Evolutionary conservation across 2,888 invertebrate species (phyloP).

Genomic region (Neoitamus cyanurus): DNA sequence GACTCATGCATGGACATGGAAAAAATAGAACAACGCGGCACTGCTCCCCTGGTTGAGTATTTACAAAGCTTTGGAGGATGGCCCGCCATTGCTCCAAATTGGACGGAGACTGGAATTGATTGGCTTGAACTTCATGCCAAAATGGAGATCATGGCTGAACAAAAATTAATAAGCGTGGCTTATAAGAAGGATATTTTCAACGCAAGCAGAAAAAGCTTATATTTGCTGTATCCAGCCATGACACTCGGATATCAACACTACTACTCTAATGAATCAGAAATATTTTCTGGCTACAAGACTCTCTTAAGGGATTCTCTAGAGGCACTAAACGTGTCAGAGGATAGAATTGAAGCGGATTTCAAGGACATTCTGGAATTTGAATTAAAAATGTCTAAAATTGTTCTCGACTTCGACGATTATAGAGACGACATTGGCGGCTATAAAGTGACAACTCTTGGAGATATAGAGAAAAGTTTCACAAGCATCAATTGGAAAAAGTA

Average conservation of each 20-base stretch:
- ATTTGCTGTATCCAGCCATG: not conserved
- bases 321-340: not conserved
- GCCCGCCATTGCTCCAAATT: constrained; percentile 15
- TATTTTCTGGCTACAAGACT: not conserved
- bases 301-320: not conserved
- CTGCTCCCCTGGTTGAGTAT: not conserved
- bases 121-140: not conserved
- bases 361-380: constrained; percentile 31
- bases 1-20: not conserved
- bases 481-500: constrained; percentile 1
- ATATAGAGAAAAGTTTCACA: not conserved
- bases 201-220: not conserved
- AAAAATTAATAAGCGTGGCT: not conserved
- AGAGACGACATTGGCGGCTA: not conserved
- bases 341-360: not conserved
- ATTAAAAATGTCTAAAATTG: not conserved
- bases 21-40: not conserved
- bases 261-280: not conserved
- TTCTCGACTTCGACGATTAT: not conserved
- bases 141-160: not conserved
- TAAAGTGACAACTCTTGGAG: not conserved
- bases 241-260: not conserved
- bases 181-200: not conserved
- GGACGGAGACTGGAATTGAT: not conserved
- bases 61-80: constrained; percentile 1